Conservation (phyloP, 2,888 invertebrate genomes). For the Emmelina monodactyla region DNA sequence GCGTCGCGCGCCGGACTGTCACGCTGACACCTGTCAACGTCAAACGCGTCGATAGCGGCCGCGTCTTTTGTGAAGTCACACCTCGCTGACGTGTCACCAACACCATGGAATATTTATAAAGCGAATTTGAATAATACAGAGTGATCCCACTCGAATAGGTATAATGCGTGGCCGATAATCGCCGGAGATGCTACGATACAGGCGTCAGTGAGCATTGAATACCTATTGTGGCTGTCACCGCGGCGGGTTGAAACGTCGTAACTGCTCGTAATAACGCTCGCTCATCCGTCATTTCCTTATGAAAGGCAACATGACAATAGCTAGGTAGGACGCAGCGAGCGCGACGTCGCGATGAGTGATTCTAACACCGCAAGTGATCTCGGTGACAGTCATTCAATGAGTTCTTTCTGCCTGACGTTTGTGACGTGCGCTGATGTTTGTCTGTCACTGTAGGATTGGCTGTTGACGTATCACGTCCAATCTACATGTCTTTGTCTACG, state of each 20-base stretch:
- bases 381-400: conserved; percentile 34
- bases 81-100: conserved; percentile 17
- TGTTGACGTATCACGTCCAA: conserved; percentile 46
- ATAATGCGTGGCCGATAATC: conserved; percentile 49
- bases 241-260: conserved; percentile 33
- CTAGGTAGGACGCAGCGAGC: conserved; percentile 44
- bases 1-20: conserved; percentile 50
- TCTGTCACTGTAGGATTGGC: conserved; percentile 51
- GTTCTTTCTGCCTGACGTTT: too few species aligned
- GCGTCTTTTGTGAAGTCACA: conserved; percentile 42
- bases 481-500: too few species aligned
- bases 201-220: conserved; percentile 45
- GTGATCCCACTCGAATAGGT: conserved; percentile 53
- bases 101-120: conserved; percentile 9
- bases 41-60: conserved; percentile 39
- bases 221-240: conserved; percentile 39
- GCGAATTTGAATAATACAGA: conserved; percentile 43
- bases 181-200: conserved; percentile 47
- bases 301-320: conserved; percentile 49
- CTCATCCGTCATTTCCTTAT: conserved; percentile 48
- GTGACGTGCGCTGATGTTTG: too few species aligned
- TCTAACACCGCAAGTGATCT: conserved; percentile 34
- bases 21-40: conserved; percentile 64
- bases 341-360: conserved; percentile 39
- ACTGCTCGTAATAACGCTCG: conserved; percentile 29